These are phyloP conservation scores for Nebria ingens DNA, from an alignment of 1,140 invertebrate genomes.

Conservation along the genomic window DNA sequence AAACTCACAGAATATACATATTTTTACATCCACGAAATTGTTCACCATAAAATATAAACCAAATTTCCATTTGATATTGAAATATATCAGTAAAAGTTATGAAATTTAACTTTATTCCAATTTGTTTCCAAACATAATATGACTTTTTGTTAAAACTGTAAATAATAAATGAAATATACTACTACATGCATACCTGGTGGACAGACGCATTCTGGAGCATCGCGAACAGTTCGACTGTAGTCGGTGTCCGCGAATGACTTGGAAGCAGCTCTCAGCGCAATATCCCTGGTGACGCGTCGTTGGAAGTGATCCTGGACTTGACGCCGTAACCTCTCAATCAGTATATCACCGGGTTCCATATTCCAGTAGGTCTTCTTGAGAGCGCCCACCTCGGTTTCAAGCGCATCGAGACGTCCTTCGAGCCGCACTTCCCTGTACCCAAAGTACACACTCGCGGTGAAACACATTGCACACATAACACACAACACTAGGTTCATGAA, in stretches of 20 bases:
- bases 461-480: slow-evolving; percentile 32
- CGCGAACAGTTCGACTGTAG: slow-evolving; percentile 18
- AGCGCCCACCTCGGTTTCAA: slow-evolving; percentile 26
- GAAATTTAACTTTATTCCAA: too few relatives aligned
- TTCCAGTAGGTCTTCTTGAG: slow-evolving; percentile 20
- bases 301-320: slow-evolving; percentile 23
- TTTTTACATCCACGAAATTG: too few relatives aligned
- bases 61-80: too few relatives aligned
- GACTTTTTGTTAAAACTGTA: too few relatives aligned
- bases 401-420: slow-evolving; percentile 19
- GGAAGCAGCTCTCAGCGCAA: slow-evolving; percentile 9
- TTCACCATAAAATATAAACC: too few relatives aligned
- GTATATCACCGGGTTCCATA: slow-evolving; percentile 20
- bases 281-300: slow-evolving; percentile 24
- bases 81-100: too few relatives aligned
- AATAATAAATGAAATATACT: too few relatives aligned
- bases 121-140: too few relatives aligned
- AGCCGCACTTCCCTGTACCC: slow-evolving; percentile 25
- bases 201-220: slow-evolving; percentile 32
- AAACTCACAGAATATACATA: too few relatives aligned
- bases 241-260: neutral
- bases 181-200: slow-evolving; percentile 28
- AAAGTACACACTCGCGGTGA: slow-evolving; percentile 27
- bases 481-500: slow-evolving; percentile 27
- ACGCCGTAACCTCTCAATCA: slow-evolving; percentile 24